phyloP scores from a whole-genome alignment of 1,140 invertebrate genomes.

The Aphidius gifuensis region DNA sequence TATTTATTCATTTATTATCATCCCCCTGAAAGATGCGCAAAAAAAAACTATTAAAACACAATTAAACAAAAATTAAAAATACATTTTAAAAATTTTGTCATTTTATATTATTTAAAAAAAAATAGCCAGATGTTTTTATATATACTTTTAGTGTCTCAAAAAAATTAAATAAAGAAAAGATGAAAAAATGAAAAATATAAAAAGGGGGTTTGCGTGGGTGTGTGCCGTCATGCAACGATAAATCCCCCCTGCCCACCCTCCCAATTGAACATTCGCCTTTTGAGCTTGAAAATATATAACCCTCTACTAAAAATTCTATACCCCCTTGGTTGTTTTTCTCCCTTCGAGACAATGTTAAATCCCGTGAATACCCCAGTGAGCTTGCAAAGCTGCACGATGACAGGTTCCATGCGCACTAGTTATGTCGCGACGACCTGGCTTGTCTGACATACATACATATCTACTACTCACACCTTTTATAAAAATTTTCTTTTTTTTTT shows the following conservation, averaged over 20 bases:
- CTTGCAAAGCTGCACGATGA: conserved; percentile 36
- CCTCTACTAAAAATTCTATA: neutral
- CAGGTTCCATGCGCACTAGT: conserved; percentile 40
- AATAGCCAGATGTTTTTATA: neutral
- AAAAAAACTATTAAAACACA: no score
- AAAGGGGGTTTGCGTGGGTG: conserved; percentile 37
- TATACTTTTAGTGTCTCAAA: no score
- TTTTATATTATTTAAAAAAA: no score
- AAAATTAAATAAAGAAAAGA: neutral
- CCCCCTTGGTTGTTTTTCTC: conserved; percentile 9
- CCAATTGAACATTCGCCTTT: conserved; percentile 5
- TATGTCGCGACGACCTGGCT: conserved; percentile 22
- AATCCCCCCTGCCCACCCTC: conserved; percentile 26
- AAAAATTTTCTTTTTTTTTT: neutral
- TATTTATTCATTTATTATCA: no score
- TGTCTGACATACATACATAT: conserved; percentile 13
- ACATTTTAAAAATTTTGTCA: no score
- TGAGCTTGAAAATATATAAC: conserved; percentile 6
- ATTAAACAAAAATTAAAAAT: no score
- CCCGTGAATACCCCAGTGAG: conserved; percentile 19
- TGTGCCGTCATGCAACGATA: conserved; percentile 32
- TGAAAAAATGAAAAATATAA: conserved; percentile 6
- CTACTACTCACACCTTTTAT: conserved; percentile 2
- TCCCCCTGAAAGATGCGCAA: no score
- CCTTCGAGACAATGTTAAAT: conserved; percentile 20